Base-by-base conservation (phyloP, 2,888 invertebrate genomes). In the Scrobipalpa atriplicella region DNA sequence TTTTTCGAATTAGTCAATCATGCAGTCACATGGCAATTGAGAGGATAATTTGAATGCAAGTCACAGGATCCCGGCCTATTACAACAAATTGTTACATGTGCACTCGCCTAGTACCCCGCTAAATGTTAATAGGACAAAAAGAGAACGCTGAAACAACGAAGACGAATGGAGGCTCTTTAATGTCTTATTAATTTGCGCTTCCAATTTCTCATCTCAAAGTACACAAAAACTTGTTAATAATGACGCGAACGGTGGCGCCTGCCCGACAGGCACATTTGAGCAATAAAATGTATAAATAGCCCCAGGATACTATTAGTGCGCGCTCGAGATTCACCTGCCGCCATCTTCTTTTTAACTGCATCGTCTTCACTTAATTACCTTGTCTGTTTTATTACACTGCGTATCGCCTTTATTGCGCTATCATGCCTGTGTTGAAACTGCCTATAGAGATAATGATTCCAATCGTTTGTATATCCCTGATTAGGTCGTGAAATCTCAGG, bases 161-260 rank as follows among this genome's bases (percentile, higher is more conserved):
- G 36, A 58, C 38, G 38, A 38, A 58, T 58, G 58, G n/a, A n/a
- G 58, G 13, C 58, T 58, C n/a, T 58, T 58, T 58, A 58, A 58
- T 58, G 58, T 58, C 58, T 58, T 58, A 58, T 58, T 58, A 58
- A 58, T 58, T 58, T 58, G 58, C 38, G 6, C 58, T n/a, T 58
- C 38, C 58, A 36, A 58, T 58, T 58, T 58, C 29, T 58, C 58
- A 58, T 58, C 58, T 38, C 58, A 16, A 54, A 29, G 36, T 16
- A 58, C 36, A 38, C 38, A 58, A 58, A 58, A 58, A 58, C 58
- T 58, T 58, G 58, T 58, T 36, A 58, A 21, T 21, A 21, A 56
- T 81, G 75, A 78, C 67, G 70, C 64, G 67, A 68, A 62, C 58
- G 68, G 67, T 67, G 69, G 76, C 76, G 76, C 74, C 72, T 52